Percentiles rank a stretch among this genome's conserved stretches.
Conservation (phyloP, 2,888 invertebrate species). For the Therioaphis trifolii region DNA sequence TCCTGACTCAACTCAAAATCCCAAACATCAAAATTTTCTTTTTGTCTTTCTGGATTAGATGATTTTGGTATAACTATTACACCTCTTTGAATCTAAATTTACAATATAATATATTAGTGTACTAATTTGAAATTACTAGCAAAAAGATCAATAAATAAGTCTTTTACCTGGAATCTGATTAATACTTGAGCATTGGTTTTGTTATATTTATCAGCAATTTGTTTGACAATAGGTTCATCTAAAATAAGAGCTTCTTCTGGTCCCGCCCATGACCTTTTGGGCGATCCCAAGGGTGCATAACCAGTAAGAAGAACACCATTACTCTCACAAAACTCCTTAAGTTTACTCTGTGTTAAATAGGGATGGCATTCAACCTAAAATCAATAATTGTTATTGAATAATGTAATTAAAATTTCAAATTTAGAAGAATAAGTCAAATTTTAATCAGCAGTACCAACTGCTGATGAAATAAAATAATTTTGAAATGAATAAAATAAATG, state of each 20-base stretch:
- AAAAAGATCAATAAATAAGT: neutral
- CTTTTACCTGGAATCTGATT: slow-evolving; percentile 73
- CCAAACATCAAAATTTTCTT: slow-evolving; percentile 66
- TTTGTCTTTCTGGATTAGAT: slow-evolving; percentile 65
- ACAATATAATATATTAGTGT: neutral
- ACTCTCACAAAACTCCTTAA: slow-evolving; percentile 78
- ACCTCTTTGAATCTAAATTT: slow-evolving; percentile 65
- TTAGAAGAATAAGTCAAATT: too few relatives aligned
- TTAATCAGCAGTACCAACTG: too few relatives aligned
- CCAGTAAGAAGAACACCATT: slow-evolving; percentile 79
- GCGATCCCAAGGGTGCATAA: slow-evolving; percentile 86
- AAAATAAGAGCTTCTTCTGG: slow-evolving; percentile 78
- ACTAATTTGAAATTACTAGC: neutral
- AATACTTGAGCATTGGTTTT: slow-evolving; percentile 79
- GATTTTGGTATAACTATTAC: slow-evolving; percentile 66
- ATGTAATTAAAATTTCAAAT: neutral
- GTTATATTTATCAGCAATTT: slow-evolving; percentile 74
- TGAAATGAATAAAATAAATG: neutral
- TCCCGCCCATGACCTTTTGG: slow-evolving; percentile 84
- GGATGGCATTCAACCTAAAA: slow-evolving; percentile 55
- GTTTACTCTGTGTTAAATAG: slow-evolving; percentile 73
- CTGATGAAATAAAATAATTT: too few relatives aligned
- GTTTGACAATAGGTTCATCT: slow-evolving; percentile 78
- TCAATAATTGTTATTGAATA: neutral
- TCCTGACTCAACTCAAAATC: slow-evolving; percentile 65